Evolutionary conservation across 2,797 vertebrate species (phyloP).

Genomic region (Emys orbicularis): DNA sequence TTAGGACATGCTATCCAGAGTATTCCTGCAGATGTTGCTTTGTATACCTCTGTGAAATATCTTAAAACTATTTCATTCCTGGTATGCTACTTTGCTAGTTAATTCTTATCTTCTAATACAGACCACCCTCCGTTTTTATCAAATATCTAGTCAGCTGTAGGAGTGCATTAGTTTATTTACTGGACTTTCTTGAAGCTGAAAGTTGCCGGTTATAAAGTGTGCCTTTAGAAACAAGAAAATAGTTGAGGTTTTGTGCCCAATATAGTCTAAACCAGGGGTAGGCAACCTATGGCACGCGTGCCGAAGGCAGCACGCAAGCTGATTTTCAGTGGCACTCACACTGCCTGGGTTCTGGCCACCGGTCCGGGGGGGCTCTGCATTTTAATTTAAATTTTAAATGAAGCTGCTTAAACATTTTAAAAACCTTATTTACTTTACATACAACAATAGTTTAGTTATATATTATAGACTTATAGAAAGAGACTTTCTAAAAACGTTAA

Average conservation of each 20-base stretch:
- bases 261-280: background rate
- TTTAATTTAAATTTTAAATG: no score
- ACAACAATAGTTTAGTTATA: no score
- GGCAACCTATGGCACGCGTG: no score
- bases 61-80: background rate
- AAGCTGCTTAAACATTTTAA: no score
- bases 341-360: no score
- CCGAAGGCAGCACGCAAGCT: no score
- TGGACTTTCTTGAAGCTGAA: background rate
- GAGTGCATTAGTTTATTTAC: fast-evolving
- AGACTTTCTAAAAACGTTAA: no score
- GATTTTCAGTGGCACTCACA: no score
- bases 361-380: no score
- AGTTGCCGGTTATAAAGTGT: background rate
- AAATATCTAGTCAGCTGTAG: background rate
- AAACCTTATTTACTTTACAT: no score
- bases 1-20: background rate
- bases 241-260: background rate
- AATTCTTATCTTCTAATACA: background rate
- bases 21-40: background rate
- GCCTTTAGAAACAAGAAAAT: background rate
- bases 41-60: background rate
- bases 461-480: no score
- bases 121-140: background rate
- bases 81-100: background rate